phyloP scores from a whole-genome alignment of 2,888 invertebrate species.

The Metopia argyrocephala region DNA sequence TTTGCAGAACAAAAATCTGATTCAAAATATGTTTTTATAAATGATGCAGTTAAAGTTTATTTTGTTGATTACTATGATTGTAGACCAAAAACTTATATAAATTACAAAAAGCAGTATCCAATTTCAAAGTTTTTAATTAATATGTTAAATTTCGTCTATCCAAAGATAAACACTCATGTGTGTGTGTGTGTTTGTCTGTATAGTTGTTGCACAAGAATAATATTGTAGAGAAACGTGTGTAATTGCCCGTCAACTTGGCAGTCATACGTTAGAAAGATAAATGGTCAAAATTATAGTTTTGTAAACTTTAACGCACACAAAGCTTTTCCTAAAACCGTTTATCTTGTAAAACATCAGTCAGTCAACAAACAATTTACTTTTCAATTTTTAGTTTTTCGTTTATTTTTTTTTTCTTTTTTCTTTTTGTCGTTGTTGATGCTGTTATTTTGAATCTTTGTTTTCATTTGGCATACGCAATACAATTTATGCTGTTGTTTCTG shows the following conservation, averaged over 20 bases:
- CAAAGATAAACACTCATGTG: neutral
- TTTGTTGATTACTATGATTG: too few species aligned
- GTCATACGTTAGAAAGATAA: constrained; percentile 35
- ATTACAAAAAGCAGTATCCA: too few species aligned
- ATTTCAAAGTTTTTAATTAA: too few species aligned
- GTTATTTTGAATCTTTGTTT: neutral
- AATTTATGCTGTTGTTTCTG: constrained; percentile 23
- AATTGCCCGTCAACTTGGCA: too few species aligned
- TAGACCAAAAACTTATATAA: too few species aligned
- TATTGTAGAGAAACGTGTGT: too few species aligned
- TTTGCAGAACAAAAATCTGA: too few species aligned
- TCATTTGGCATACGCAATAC: neutral
- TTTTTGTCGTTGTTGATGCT: neutral
- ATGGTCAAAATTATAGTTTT: constrained; percentile 43
- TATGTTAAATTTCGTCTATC: too few species aligned
- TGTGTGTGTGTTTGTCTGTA: neutral
- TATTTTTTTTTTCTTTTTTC: constrained; percentile 10
- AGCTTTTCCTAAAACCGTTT: constrained; percentile 47
- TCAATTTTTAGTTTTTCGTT: constrained; percentile 18
- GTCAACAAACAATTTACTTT: constrained; percentile 58
- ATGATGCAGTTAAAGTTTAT: too few species aligned
- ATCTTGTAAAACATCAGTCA: constrained; percentile 57
- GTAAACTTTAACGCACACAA: constrained; percentile 46
- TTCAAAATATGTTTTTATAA: too few species aligned
- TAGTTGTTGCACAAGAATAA: too few species aligned